A percentile compares a stretch with the other conserved stretches of the same genome.
phyloP scores from a whole-genome alignment of 2,113 vertebrate genomes.

The Trochalopteron elliotii region DNA sequence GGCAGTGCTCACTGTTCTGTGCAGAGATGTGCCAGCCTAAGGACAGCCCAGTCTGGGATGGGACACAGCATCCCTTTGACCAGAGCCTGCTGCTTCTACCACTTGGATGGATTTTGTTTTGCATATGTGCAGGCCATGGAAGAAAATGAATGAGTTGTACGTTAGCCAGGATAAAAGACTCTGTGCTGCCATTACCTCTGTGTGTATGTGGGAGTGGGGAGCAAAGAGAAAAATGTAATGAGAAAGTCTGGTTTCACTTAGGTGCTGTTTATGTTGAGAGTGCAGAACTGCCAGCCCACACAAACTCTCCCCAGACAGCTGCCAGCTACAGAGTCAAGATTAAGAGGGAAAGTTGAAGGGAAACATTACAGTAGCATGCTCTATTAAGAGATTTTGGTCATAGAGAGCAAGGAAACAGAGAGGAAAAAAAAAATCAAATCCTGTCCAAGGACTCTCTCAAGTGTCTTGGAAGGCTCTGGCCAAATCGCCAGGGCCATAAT shows the following conservation, averaged over 20 bases:
- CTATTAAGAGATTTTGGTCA: not conserved
- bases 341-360: not conserved
- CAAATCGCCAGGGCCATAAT: not conserved
- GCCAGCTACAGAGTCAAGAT: not conserved
- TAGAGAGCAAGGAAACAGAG: not conserved
- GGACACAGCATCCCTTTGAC: not conserved
- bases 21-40: not conserved
- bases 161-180: not conserved
- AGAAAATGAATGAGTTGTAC: not conserved
- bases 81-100: not conserved
- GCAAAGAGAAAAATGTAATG: not conserved
- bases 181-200: not conserved
- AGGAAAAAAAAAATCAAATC: not conserved
- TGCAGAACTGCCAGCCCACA: slow-evolving; percentile 28
- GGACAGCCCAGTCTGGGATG: rapidly evolving
- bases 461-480: not conserved
- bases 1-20: not conserved
- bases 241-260: slow-evolving; percentile 49
- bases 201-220: not conserved
- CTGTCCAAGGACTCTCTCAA: not conserved
- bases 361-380: not conserved
- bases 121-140: not conserved
- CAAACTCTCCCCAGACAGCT: not conserved
- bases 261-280: slow-evolving; percentile 7
- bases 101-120: not conserved